Evolutionary conservation across 2,113 vertebrate species (phyloP).

Genomic region (Colinus virginianus): DNA sequence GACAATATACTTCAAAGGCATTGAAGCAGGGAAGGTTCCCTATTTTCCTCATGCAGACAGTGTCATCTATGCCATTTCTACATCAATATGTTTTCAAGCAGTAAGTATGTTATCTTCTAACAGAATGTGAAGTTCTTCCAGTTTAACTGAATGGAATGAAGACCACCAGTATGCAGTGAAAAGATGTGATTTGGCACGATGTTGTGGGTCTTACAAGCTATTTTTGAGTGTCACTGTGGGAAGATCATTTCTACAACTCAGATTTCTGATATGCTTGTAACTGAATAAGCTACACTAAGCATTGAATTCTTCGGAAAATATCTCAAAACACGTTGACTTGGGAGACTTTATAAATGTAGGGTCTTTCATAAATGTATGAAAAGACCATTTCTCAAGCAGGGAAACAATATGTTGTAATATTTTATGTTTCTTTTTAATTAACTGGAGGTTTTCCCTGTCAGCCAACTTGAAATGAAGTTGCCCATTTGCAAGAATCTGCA

Average conservation of each 20-base stretch:
- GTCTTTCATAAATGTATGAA: background rate
- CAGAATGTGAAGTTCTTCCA: background rate
- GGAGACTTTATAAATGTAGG: background rate
- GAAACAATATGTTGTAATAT: background rate
- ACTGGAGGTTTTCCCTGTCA: background rate
- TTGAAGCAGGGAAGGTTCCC: constrained; percentile 93
- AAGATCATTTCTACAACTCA: background rate
- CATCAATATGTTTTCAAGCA: constrained; percentile 97
- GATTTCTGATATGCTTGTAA: background rate
- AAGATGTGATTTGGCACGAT: background rate
- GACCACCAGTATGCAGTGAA: background rate
- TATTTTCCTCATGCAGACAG: constrained; percentile 97
- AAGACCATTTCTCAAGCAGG: background rate
- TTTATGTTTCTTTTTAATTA: background rate
- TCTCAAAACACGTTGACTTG: background rate
- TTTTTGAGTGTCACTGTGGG: background rate
- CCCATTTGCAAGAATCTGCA: background rate
- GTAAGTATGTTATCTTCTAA: constrained; percentile 81
- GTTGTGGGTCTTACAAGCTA: background rate
- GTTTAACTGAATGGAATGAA: background rate
- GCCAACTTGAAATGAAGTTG: background rate
- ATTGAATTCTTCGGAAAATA: background rate
- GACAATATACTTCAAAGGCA: constrained; percentile 98
- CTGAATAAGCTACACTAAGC: background rate
- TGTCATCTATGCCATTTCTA: constrained; percentile 94